Conservation (phyloP, 2,888 invertebrate species). For the Punctoribates punctum region DNA sequence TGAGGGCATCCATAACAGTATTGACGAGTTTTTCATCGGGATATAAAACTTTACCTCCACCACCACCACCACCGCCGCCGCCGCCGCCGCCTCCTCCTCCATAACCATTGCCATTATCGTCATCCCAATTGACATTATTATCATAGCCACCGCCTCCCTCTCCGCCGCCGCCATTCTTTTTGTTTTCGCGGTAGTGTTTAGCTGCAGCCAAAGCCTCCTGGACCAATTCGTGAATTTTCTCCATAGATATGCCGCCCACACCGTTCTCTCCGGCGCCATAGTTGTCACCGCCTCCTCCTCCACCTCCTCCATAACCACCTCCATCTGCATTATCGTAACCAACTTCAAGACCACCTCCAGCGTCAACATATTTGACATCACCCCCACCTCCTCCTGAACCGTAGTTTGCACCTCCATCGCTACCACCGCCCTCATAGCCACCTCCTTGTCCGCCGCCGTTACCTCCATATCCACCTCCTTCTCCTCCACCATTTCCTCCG, state of each 20-base stretch:
- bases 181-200: constrained; percentile 17
- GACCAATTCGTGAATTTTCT: constrained; percentile 39
- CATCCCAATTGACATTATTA: constrained; percentile 38
- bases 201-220: constrained; percentile 37
- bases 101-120: constrained; percentile 22
- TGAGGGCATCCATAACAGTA: neutral
- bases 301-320: neutral
- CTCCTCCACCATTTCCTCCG: neutral
- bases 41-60: neutral
- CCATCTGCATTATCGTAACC: constrained; percentile 5
- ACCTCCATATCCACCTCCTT: constrained; percentile 15
- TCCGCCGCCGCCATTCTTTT: neutral
- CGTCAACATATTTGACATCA: neutral
- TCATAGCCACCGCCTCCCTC: constrained; percentile 19
- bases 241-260: constrained; percentile 36
- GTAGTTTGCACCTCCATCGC: neutral
- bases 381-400: constrained; percentile 18
- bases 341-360: constrained; percentile 7
- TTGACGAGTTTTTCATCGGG: neutral
- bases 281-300: neutral
- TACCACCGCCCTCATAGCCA: constrained; percentile 20
- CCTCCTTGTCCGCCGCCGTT: constrained; percentile 1
- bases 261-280: constrained; percentile 4
- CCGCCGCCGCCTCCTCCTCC: constrained; percentile 1
- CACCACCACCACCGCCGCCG: neutral